These are phyloP conservation scores for Anniella stebbinsi DNA, from an alignment of 2,797 vertebrate species.

Conservation along the genomic window DNA sequence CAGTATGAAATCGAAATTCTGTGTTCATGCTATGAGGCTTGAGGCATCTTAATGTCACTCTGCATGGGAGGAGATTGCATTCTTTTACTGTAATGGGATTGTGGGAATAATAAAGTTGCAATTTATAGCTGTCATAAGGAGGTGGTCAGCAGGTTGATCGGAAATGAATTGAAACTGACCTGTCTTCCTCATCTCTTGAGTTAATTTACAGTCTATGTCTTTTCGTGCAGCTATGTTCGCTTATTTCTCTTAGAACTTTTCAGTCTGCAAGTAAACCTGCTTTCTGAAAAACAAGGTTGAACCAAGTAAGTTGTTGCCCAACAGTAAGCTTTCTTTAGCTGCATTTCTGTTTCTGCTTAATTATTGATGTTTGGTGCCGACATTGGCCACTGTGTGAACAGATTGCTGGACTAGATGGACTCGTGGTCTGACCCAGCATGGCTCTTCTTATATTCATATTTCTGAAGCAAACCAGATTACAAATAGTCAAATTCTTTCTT, in stretches of 20 bases:
- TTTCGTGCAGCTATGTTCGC: slow-evolving; percentile 45
- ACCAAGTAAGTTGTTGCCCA: background rate
- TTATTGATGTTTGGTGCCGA: background rate
- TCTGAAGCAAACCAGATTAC: background rate
- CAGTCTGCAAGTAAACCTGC: background rate
- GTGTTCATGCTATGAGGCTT: slow-evolving; percentile 14
- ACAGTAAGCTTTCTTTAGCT: background rate
- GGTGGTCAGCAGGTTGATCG: slow-evolving; percentile 56
- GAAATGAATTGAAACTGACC: slow-evolving; percentile 62
- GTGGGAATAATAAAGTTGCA: slow-evolving; percentile 55
- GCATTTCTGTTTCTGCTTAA: background rate
- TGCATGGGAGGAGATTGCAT: slow-evolving; percentile 52
- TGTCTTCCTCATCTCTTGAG: slow-evolving; percentile 53
- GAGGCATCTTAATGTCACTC: slow-evolving; percentile 52
- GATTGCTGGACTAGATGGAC: too few species aligned
- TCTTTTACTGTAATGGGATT: slow-evolving; percentile 65
- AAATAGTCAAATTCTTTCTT: background rate
- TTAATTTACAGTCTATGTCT: slow-evolving; percentile 59
- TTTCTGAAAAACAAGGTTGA: slow-evolving; percentile 5
- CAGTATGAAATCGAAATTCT: slow-evolving; percentile 51
- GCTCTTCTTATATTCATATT: background rate
- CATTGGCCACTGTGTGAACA: too few species aligned
- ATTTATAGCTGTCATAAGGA: slow-evolving; percentile 69
- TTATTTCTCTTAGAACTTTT: slow-evolving; percentile 35
- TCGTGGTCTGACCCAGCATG: too few species aligned